Base-by-base conservation (phyloP, 2,888 invertebrate species). In the Macroteleia sp. region DNA sequence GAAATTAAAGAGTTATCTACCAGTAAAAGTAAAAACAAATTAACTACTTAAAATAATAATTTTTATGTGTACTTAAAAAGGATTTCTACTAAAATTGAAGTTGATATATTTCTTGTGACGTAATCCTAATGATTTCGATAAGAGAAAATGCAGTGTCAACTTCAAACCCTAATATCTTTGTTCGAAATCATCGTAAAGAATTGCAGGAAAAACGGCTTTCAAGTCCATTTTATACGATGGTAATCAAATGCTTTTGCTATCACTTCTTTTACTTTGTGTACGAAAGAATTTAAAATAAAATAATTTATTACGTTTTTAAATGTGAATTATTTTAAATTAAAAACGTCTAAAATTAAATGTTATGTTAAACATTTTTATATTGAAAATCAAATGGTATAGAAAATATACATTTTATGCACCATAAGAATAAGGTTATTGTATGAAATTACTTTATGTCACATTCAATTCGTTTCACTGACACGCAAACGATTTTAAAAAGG, bases 51-150 rank as follows among this genome's bases (percentile, higher is more conserved):
- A 25, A 6, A 25, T 25, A 25, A 6, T 25, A 14, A 9, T 9
- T 52, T 34, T 34, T 52, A 34, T 36, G 34, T 8, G 5, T 17
- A 34, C 19, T 36, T 54, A 22, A 54, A 16, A 16, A 1, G 17
- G 16, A 20, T 16, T 36, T 9, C 36, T 10, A 22, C 12, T 10
- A 39, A 52, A 52, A 20, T 17, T n/a, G n/a, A 16, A 39, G 10
- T 48, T 28, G 48, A 48, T 48, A 28, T 39, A 48, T 48, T 48
- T 19, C 16, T 22, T 10, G 59, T 22, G 44, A 46, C 19, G 20
- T 59, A 61, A 61, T 36, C 46, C 36, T 36, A 61, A 61, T 61
- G 46, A 61, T 48, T 25, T 61, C 48, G 61, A 61, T 46, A 46
- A 61, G 36, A 14, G 25, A 61, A 41, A 61, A 48, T 48, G 48